Evolutionary conservation across 2,797 vertebrate genomes (phyloP), one percentile per base, ranked within the genome.

Genomic region (Odontamblyopus lacepedii): DNA sequence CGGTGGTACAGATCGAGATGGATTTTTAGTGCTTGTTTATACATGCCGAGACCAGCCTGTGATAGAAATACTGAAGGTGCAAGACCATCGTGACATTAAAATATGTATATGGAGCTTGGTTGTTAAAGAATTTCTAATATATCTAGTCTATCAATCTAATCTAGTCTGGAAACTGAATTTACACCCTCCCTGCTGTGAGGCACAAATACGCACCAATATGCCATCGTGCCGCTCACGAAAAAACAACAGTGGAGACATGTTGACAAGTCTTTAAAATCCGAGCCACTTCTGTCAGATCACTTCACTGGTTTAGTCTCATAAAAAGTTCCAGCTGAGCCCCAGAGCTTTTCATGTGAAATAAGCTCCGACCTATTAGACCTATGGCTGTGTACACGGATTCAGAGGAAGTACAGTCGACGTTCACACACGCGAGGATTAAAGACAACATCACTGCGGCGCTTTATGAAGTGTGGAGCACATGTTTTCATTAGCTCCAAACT

Each of bases 401-500:
- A 59, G 73, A 80, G 72, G 77, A 74, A 79, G 76, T 77, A 53
- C 35, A 70, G 82, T 79, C 69, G 68, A 23, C 76, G 70, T 65
- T 70, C 23, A 75, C 83, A 50, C 85, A 84, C 67, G 84, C 55
- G 69, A 69, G 29, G 76, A 78, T 88, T 81, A 85, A 78, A 90
- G 76, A 77, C 79, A 85, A 86, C 68, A 69, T 87, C 85, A 81
- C 68, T 86, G 73, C 79, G 16, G 87, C 87, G 82, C 87, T 82
- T 85, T 73, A 87, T 77, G 76, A 78, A 87, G 84, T 26, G 1
- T 78, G 85, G 41, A 67, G 65, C 72, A 76, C 70, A 32, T 8
- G 13, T 86, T 92, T 87, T 78, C 82, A 89, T 91, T 80, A 83
- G 16, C 77, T 82, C 73, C 67, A 71, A 65, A 59, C 86, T 90